phyloP scores from a whole-genome alignment of 2,888 invertebrate genomes.

The Parochlus steinenii region DNA sequence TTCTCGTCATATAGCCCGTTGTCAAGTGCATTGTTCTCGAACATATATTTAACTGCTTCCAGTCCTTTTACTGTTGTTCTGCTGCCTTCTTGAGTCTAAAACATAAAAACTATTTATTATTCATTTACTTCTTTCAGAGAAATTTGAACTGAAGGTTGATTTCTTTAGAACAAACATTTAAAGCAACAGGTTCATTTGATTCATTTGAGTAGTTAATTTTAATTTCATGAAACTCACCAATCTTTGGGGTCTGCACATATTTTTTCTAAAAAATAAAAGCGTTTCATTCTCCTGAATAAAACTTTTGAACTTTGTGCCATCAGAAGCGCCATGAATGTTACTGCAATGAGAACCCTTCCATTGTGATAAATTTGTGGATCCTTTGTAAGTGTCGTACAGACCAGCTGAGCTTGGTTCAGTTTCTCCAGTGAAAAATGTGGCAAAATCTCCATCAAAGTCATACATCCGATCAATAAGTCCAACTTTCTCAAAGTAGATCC shows the following conservation, averaged over 20 bases:
- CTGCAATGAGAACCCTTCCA: constrained; percentile 65
- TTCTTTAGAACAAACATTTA: no score
- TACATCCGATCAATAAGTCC: constrained; percentile 87
- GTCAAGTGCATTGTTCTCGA: constrained; percentile 59
- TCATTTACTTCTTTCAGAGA: no score
- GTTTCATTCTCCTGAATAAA: constrained; percentile 49
- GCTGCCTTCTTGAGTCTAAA: constrained; percentile 24
- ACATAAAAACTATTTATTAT: no score
- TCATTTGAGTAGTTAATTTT: no score
- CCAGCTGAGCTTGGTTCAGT: constrained; percentile 44
- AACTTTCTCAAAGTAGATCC: constrained; percentile 75
- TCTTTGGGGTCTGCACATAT: constrained; percentile 65
- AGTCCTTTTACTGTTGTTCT: constrained; percentile 44
- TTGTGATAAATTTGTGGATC: constrained; percentile 52
- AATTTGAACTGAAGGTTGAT: no score
- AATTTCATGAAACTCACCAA: no score
- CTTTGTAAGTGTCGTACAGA: constrained; percentile 59
- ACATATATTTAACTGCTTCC: constrained; percentile 54
- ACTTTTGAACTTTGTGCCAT: constrained; percentile 71
- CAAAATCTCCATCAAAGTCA: constrained; percentile 61
- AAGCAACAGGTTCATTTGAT: no score
- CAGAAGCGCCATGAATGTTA: constrained; percentile 58
- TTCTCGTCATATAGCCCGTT: constrained; percentile 53
- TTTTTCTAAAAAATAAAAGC: constrained; percentile 63
- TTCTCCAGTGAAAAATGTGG: constrained; percentile 60